These are phyloP conservation scores for Triplophysa tibetana DNA, from an alignment of 2,113 vertebrate species.

Conservation along the genomic window DNA sequence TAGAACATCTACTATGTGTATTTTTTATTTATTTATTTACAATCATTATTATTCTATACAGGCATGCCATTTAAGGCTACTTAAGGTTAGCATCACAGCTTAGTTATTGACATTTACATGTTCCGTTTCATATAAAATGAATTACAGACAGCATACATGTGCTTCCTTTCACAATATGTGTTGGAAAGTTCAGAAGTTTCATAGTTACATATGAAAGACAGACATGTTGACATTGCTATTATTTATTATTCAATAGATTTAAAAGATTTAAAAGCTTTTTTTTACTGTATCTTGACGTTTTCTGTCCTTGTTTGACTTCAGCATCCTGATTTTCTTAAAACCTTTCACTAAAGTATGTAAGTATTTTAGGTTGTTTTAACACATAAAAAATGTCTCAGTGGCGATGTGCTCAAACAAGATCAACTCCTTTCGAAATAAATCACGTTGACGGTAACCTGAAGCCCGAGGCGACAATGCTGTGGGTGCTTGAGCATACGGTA, in stretches of 20 bases:
- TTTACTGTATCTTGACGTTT: no score
- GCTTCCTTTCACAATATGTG: slow-evolving; percentile 33
- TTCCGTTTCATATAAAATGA: slow-evolving; percentile 50
- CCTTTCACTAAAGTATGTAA: no score
- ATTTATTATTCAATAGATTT: no score
- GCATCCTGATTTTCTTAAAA: no score
- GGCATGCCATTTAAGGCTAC: slow-evolving; percentile 3
- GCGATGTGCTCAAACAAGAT: not conserved
- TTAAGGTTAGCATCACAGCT: slow-evolving; percentile 4
- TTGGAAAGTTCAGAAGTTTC: slow-evolving; percentile 31
- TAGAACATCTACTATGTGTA: slow-evolving; percentile 4
- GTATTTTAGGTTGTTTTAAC: not conserved
- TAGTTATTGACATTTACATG: slow-evolving; percentile 56
- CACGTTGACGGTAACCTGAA: not conserved
- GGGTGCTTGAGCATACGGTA: no score
- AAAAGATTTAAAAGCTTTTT: no score
- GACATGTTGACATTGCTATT: no score
- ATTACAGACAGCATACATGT: slow-evolving; percentile 52
- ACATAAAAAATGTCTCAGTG: not conserved
- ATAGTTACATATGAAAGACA: slow-evolving; percentile 58
- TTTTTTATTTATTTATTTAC: slow-evolving; percentile 14
- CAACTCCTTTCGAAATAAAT: not conserved
- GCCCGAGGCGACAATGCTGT: no score
- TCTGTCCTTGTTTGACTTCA: no score
- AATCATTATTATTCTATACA: slow-evolving; percentile 2